Evolutionary conservation across 1,140 invertebrate genomes (phyloP), one percentile per base, ranked within the genome.

Genomic region (Drosophila sucinea): DNA sequence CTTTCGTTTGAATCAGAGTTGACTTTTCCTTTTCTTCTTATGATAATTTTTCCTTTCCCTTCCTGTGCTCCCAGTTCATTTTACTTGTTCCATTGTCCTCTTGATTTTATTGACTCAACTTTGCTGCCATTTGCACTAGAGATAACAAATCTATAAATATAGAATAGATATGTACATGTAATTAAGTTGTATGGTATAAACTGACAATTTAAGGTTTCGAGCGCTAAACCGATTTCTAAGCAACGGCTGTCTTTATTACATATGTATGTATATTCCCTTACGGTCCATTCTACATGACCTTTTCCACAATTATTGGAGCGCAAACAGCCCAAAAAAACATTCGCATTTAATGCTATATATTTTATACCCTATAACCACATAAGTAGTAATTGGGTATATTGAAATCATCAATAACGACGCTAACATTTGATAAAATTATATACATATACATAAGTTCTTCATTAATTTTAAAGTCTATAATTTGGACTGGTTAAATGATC

Each of bases 231-330:
- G 44, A 51, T 27, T 27, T 27, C 44, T 25, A 25, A 35, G 33
- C 23, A 17, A 41, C 23, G 23, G 6, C 8, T 10, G 68, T 69
- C 63, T 79, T 66, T 79, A 76, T 70, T 81, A 38, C 35, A 38
- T 35, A 4, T 6, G 3, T 3, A 75, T 32, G 3, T 3, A 75
- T 32, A 77, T 70, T 61, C 67, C 66, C 68, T 58, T 68, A 51
- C 73, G 65, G 77, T 69, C 77, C 67, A 77, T 57, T 73, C 38
- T 68, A 81, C 60, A 81, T 72, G 67, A 73, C 62, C 66, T 81
- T 86, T 87, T 87, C 60, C 55, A 33, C 55, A 70, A 78, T 86
- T 87, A 86, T 87, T 83, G 73, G 79, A 87, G 79, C 83, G 69
- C 69, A 64, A 77, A 67, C 41, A 70, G 60, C 71, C 35, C 55